phyloP scores from a whole-genome alignment of 2,888 invertebrate species.

The Sinopyrophorus schimmeli region DNA sequence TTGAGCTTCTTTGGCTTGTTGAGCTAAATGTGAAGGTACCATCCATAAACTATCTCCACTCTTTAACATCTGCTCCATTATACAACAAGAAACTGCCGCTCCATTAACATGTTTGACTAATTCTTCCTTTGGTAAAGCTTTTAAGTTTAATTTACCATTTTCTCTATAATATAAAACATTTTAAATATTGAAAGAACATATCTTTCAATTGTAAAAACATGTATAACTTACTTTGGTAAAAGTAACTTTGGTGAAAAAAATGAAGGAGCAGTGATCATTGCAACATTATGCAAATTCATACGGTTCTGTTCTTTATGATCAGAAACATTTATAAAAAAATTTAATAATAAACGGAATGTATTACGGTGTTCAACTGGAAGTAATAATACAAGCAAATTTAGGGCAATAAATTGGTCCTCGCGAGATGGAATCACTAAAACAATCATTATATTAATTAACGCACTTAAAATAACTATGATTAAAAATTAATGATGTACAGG shows the following conservation, averaged over 20 bases:
- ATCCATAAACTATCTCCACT: slow-evolving; percentile 78
- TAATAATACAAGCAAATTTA: slow-evolving; percentile 79
- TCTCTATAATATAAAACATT: slow-evolving; percentile 5
- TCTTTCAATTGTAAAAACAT: not conserved
- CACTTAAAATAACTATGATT: no score
- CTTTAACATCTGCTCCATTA: slow-evolving; percentile 81
- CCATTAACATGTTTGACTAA: slow-evolving; percentile 68
- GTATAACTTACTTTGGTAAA: slow-evolving; percentile 47
- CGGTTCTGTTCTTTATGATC: slow-evolving; percentile 74
- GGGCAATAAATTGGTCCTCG: slow-evolving; percentile 67
- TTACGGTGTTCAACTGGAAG: slow-evolving; percentile 84
- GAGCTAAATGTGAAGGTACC: slow-evolving; percentile 72
- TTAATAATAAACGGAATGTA: slow-evolving; percentile 75
- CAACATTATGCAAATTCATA: slow-evolving; percentile 90
- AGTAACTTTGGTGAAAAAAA: slow-evolving; percentile 73
- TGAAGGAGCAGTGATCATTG: slow-evolving; percentile 95
- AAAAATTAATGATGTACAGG: no score
- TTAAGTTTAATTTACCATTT: slow-evolving; percentile 13
- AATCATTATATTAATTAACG: slow-evolving; percentile 14
- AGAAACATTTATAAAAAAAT: slow-evolving; percentile 76
- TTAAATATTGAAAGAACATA: not conserved
- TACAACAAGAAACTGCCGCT: slow-evolving; percentile 85
- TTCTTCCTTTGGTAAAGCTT: slow-evolving; percentile 42
- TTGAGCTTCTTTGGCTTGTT: slow-evolving; percentile 61
- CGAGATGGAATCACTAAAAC: slow-evolving; percentile 58